A percentile compares a stretch with the other conserved stretches of the same genome.
phyloP scores from a whole-genome alignment of 2,888 invertebrate genomes.

The Dascillus cervinus region DNA sequence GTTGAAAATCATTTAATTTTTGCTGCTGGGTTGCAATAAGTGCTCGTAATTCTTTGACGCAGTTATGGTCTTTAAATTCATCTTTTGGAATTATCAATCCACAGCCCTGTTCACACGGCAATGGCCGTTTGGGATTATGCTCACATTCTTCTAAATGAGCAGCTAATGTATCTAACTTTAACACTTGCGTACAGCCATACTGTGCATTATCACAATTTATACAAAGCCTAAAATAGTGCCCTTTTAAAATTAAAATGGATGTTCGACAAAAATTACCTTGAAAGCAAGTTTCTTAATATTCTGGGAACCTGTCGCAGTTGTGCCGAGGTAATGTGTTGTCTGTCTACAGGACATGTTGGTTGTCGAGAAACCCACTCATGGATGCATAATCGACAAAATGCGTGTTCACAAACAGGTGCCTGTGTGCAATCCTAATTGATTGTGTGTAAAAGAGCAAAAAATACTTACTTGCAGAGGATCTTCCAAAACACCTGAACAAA shows the following conservation, averaged over 20 bases:
- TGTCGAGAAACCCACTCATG: slow-evolving; percentile 92
- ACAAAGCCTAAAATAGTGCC: slow-evolving; percentile 55
- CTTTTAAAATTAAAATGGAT: slow-evolving; percentile 7
- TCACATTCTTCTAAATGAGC: slow-evolving; percentile 87
- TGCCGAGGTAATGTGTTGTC: slow-evolving; percentile 80
- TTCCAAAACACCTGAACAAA: slow-evolving; percentile 91
- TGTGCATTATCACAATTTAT: slow-evolving; percentile 88
- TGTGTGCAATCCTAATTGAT: slow-evolving; percentile 40
- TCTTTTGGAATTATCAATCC: slow-evolving; percentile 93
- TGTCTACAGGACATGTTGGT: slow-evolving; percentile 90
- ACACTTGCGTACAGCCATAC: slow-evolving; percentile 75
- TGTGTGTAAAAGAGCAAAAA: slow-evolving; percentile 7
- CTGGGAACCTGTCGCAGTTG: slow-evolving; percentile 88
- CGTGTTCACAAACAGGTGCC: slow-evolving; percentile 95
- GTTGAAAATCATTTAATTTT: slow-evolving; percentile 78
- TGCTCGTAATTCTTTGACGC: slow-evolving; percentile 78
- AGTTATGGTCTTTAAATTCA: slow-evolving; percentile 90
- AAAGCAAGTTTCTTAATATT: slow-evolving; percentile 84
- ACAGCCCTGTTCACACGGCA: slow-evolving; percentile 90
- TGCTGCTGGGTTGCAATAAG: slow-evolving; percentile 81
- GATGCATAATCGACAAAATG: slow-evolving; percentile 90
- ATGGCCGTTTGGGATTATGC: slow-evolving; percentile 88
- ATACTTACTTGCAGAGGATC: slow-evolving; percentile 87
- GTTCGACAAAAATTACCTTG: slow-evolving; percentile 50
- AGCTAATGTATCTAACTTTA: slow-evolving; percentile 81